Evolutionary conservation across 2,888 invertebrate species (phyloP).

Genomic region (Cistogaster globosa): DNA sequence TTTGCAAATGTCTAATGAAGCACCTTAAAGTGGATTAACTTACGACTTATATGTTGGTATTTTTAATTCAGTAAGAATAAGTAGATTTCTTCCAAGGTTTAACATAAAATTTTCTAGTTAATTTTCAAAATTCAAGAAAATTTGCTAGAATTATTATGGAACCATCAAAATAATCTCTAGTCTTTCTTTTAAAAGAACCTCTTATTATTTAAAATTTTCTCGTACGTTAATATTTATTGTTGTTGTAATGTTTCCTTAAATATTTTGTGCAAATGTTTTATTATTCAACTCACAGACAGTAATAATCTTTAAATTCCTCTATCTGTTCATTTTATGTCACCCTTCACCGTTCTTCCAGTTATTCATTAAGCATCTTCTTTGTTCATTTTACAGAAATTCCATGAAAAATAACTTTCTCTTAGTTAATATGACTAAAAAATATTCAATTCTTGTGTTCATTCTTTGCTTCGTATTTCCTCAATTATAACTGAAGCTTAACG

Average conservation of each 20-base stretch:
- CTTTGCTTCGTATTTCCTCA: slow-evolving; percentile 33
- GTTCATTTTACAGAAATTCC: slow-evolving; percentile 10
- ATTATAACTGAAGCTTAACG: slow-evolving; percentile 37
- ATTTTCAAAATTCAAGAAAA: too few relatives aligned
- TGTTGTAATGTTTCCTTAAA: background rate
- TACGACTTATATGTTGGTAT: too few relatives aligned
- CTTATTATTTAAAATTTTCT: background rate
- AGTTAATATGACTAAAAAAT: slow-evolving; percentile 21
- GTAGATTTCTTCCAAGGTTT: too few relatives aligned
- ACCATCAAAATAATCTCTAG: too few relatives aligned
- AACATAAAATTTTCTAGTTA: too few relatives aligned
- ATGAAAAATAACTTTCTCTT: slow-evolving; percentile 1
- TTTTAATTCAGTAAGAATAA: too few relatives aligned
- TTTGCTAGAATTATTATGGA: too few relatives aligned
- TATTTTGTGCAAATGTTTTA: background rate
- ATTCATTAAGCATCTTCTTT: background rate
- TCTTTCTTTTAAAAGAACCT: too few relatives aligned
- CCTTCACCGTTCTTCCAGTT: background rate
- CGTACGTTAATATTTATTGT: background rate
- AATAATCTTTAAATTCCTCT: background rate
- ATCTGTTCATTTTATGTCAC: background rate
- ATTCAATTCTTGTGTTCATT: slow-evolving; percentile 1
- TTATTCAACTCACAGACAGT: background rate
- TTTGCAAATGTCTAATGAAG: too few relatives aligned
- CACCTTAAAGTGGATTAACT: too few relatives aligned